These are phyloP conservation scores for Trissonchulus sp. DNA, from an alignment of 2,888 invertebrate genomes.

Conservation along the genomic window DNA sequence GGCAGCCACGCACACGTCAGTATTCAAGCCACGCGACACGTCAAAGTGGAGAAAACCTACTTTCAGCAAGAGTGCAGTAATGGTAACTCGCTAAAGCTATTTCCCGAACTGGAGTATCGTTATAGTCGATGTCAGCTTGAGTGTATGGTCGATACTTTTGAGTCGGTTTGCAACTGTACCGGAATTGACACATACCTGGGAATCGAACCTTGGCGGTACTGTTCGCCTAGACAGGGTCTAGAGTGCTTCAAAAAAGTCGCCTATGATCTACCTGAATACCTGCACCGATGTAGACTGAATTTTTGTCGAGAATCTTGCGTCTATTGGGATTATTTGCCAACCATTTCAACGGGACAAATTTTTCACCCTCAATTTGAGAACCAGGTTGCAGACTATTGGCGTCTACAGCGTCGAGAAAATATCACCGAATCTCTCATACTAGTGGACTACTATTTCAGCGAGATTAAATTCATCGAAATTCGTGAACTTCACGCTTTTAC, in stretches of 20 bases:
- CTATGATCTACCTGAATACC: background rate
- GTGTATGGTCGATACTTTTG: slow-evolving; percentile 19
- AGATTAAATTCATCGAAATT: slow-evolving; percentile 29
- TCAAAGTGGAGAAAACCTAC: background rate
- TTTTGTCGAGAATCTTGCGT: slow-evolving; percentile 8
- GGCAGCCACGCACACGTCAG: slow-evolving; percentile 23
- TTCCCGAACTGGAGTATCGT: background rate
- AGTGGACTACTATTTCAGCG: slow-evolving; percentile 29
- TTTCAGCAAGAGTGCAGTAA: background rate
- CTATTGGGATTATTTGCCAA: background rate
- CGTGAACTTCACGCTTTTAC: slow-evolving; percentile 24
- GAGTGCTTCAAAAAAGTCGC: background rate
- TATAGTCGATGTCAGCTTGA: slow-evolving; percentile 20
- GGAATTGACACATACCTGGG: slow-evolving; percentile 15
- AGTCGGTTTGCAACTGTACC: slow-evolving; percentile 19
- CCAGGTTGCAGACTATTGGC: slow-evolving; percentile 7
- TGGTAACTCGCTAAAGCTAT: background rate
- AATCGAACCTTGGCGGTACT: background rate
- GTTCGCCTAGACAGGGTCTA: slow-evolving; percentile 5
- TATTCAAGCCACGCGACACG: background rate
- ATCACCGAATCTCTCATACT: slow-evolving; percentile 26
- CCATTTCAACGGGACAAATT: slow-evolving; percentile 5
- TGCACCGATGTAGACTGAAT: background rate
- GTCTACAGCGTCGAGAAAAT: background rate
- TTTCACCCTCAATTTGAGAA: slow-evolving; percentile 8